Evolutionary conservation across 2,113 vertebrate genomes (phyloP), one percentile per base, ranked within the genome.

Genomic region (Platanista minor): DNA sequence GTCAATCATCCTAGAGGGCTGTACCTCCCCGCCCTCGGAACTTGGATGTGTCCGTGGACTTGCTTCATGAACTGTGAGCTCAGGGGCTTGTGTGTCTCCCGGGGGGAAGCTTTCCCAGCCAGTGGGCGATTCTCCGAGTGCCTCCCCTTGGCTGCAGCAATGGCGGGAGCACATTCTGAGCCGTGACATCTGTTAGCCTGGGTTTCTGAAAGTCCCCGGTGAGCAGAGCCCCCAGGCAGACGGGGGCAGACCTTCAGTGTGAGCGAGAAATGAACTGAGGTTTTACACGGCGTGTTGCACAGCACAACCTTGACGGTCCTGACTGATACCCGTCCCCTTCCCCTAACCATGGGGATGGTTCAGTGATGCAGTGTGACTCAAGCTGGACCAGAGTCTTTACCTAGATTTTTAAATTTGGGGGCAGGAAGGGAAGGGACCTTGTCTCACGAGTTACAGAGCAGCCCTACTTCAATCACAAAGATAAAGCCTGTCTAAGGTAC

Each of bases 61-160:
- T 54, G 61, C 72, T 75, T 87, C 57, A 23, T 3, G 66, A 75
- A 5, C 46, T 2, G 7, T 59, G 72, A 86, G 18, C 61, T 29
- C 66, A 33, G 36, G n/a, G 43, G 72, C 77, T 75, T 39, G 52
- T 29, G 27, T 23, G 11, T 13, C 82, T 52, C 39, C 18, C 8
- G 0, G 5, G 3, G 29, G 72, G 62, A 43, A 3, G 4, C n/a
- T 57, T 52, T 82, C 29, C 14, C 64, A 84, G 91, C 4, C n/a
- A 5, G 69, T 8, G 4, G 6, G 29, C 1, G 13, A 43, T 6
- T 77, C 49, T 52, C 85, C 0, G 0, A 7, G 3, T 7, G n/a
- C 36, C 23, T 83, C 18, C 1, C 31, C 66, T 67, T 69, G 62
- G n/a, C 66, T n/a, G 33, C 33, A 25, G 39, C 2, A 7, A 52